A percentile compares a stretch with the other conserved stretches of the same genome.
These are phyloP conservation scores for Sebastes elongatus DNA, from an alignment of 2,797 vertebrate genomes.

Conservation along the genomic window DNA sequence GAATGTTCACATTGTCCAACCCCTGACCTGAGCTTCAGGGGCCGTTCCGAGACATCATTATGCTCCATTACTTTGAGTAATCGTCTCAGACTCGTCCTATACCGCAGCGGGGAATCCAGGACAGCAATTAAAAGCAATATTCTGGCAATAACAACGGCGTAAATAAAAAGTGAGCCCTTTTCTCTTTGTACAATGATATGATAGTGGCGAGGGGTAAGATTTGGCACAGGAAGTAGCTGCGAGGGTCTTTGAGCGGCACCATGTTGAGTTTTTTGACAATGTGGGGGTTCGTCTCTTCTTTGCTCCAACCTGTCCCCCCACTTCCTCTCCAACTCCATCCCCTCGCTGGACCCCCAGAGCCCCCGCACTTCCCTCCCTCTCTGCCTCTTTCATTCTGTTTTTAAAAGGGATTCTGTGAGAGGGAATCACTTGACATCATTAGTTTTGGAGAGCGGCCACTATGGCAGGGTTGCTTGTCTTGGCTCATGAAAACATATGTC, in stretches of 20 bases:
- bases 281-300: slow-evolving; percentile 29
- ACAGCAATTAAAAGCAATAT: slow-evolving; percentile 88
- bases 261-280: slow-evolving; percentile 32
- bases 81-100: slow-evolving; percentile 83
- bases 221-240: slow-evolving; percentile 65
- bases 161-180: slow-evolving; percentile 84
- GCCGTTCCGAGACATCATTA: slow-evolving; percentile 82
- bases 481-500: slow-evolving; percentile 84
- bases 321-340: slow-evolving; percentile 38
- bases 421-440: slow-evolving; percentile 87
- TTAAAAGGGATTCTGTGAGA: slow-evolving; percentile 79
- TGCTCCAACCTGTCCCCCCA: slow-evolving; percentile 45
- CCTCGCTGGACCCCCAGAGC: slow-evolving; percentile 37
- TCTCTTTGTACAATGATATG: slow-evolving; percentile 84
- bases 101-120: slow-evolving; percentile 80
- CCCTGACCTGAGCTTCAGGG: slow-evolving; percentile 83
- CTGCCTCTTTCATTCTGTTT: slow-evolving; percentile 77
- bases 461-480: slow-evolving; percentile 81
- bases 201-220: slow-evolving; percentile 81
- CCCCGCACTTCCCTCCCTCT: slow-evolving; percentile 48
- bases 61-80: slow-evolving; percentile 87
- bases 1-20: slow-evolving; percentile 89
- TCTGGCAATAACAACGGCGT: slow-evolving; percentile 79
- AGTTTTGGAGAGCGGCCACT: slow-evolving; percentile 84
- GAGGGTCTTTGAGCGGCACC: slow-evolving; percentile 54